Conservation (phyloP, 2,797 vertebrate genomes). For the Enteromius treurensis region DNA sequence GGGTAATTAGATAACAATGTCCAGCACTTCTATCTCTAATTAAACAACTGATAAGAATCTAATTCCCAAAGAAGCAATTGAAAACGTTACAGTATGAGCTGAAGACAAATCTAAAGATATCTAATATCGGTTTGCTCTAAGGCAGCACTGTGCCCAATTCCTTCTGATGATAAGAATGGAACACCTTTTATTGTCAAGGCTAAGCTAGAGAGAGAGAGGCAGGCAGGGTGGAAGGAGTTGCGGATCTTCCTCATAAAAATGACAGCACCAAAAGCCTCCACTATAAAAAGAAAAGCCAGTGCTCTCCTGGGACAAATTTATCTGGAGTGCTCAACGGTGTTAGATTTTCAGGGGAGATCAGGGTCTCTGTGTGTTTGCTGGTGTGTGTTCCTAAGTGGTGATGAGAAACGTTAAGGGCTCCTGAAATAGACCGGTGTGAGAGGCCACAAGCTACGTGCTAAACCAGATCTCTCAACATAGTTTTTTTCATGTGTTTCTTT, state of each 20-base stretch:
- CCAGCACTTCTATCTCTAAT: slow-evolving; percentile 35
- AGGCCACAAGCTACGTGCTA: slow-evolving; percentile 1
- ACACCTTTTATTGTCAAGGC: slow-evolving; percentile 13
- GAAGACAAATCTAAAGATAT: slow-evolving; percentile 35
- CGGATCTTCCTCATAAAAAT: slow-evolving; percentile 50
- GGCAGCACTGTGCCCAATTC: slow-evolving; percentile 23
- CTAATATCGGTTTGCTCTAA: slow-evolving; percentile 48
- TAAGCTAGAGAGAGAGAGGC: neutral
- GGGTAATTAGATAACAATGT: slow-evolving; percentile 47
- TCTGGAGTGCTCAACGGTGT: slow-evolving; percentile 45
- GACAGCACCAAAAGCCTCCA: slow-evolving; percentile 49
- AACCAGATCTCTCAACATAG: neutral
- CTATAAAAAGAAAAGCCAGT: slow-evolving; percentile 49
- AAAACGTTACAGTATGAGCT: slow-evolving; percentile 37
- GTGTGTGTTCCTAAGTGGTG: slow-evolving; percentile 9
- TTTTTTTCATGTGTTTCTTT: neutral
- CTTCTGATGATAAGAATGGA: slow-evolving; percentile 30
- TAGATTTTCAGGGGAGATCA: slow-evolving; percentile 23
- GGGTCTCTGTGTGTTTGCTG: slow-evolving; percentile 20
- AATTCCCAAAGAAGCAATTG: slow-evolving; percentile 42
- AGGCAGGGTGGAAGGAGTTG: slow-evolving; percentile 22
- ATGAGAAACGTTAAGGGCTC: slow-evolving; percentile 12
- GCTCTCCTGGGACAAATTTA: slow-evolving; percentile 50
- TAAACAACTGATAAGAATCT: slow-evolving; percentile 49
- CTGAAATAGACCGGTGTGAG: neutral